Evolutionary conservation across 2,888 invertebrate species (phyloP).

Genomic region (Drosophila mulleri): DNA sequence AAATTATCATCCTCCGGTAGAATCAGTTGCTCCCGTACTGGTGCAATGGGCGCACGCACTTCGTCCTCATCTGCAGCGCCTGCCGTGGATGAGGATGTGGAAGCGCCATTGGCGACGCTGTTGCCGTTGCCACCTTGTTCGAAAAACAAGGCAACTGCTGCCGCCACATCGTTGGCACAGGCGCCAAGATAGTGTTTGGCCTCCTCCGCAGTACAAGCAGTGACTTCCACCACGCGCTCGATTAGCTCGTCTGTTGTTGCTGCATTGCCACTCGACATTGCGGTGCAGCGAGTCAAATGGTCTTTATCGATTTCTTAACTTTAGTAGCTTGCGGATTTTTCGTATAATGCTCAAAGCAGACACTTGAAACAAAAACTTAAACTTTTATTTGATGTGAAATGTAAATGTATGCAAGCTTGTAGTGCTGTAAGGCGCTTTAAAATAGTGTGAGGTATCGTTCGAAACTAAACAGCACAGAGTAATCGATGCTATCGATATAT

Average conservation of each 20-base stretch:
- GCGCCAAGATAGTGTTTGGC: constrained; percentile 80
- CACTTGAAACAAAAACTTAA: constrained; percentile 34
- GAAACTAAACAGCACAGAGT: background rate
- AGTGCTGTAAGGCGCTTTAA: constrained; percentile 36
- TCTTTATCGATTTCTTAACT: constrained; percentile 2
- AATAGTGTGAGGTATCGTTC: background rate
- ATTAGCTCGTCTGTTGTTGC: constrained; percentile 65
- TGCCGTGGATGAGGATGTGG: constrained; percentile 37
- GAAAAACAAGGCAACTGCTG: constrained; percentile 82
- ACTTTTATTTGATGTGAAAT: constrained; percentile 40
- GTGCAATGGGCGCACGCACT: constrained; percentile 84
- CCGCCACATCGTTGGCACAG: constrained; percentile 82
- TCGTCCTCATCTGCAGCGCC: constrained; percentile 63
- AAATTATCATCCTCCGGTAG: constrained; percentile 85
- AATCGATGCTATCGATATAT: constrained; percentile 32
- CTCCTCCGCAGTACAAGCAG: constrained; percentile 78
- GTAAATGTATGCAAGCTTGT: constrained; percentile 29
- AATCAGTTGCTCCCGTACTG: constrained; percentile 83
- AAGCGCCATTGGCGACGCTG: constrained; percentile 33
- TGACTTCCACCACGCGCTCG: constrained; percentile 82
- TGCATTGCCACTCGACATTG: constrained; percentile 61
- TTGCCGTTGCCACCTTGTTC: constrained; percentile 73
- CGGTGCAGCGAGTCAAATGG: constrained; percentile 33
- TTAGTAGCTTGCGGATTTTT: constrained; percentile 3
- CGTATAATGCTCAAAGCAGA: background rate